Base-by-base conservation (phyloP, 2,113 vertebrate genomes). In the Manacus vitellinus region DNA sequence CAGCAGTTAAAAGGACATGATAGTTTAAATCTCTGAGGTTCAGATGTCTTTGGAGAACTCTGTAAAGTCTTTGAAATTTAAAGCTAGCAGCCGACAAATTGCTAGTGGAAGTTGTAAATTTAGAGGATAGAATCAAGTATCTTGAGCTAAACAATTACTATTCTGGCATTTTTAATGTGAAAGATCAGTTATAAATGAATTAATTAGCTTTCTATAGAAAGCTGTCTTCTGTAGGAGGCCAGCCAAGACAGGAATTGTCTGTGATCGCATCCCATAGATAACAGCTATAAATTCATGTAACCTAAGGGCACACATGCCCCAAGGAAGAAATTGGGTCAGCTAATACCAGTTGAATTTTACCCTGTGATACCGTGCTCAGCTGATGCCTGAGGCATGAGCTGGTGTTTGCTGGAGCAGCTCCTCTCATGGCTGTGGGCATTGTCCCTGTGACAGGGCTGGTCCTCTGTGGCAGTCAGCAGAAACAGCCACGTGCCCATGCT, bases 401-500 rank as follows among this genome's bases (percentile, higher is more conserved):
- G 1, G 2, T 65, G 55, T 44, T 74, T n/a, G 28, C 55, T 58
- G 46, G 55, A 76, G 67, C 31, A 5, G 47, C 33, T 51, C 21
- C 4, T 12, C 73, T 62, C 16, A 1, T 7, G 14, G 44, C 77
- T 44, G 8, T 25, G 59, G 35, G 49, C 58, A 27, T 1, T 2
- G 5, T 30, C 30, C 43, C 33, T 25, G 8, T 6, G 39, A 9
- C 7, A 17, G 41, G 55, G 63, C 72, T 70, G 14, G 4, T 71
- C 8, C 30, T 58, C 51, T 52, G 37, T 10, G 4, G 37, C 39
- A 6, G 31, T 31, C 14, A 15, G 77, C 76, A 43, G 63, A 21
- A 70, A 11, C 11, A 25, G 2, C 33, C 4, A 2, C 4, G 3
- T 63, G 44, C 72, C 72, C 0, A 0, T 39, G 41, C 44, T 5